These are phyloP conservation scores for Noctilio leporinus DNA, from an alignment of 2,113 vertebrate species.

Conservation along the genomic window DNA sequence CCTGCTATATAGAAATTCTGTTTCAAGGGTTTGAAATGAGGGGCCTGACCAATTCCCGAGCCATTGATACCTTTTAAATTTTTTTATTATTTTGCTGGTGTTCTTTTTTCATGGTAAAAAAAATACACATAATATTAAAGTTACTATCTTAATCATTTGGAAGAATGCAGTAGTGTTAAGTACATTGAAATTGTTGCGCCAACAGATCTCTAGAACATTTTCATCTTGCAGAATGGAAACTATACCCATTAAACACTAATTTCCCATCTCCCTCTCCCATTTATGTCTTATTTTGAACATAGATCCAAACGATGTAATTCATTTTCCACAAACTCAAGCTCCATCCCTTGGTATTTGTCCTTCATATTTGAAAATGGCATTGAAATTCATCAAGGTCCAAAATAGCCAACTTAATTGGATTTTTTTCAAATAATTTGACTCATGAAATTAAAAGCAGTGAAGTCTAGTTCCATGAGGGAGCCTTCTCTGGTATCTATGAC, in stretches of 20 bases:
- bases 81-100: neutral
- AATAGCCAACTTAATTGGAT: neutral
- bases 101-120: neutral
- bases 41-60: neutral
- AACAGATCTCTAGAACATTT: neutral
- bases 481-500: neutral
- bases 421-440: conserved; percentile 5
- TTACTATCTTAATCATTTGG: neutral
- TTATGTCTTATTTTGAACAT: neutral
- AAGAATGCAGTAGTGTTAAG: neutral
- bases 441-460: neutral
- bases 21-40: conserved; percentile 12
- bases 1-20: neutral
- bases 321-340: neutral
- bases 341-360: neutral
- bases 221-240: neutral
- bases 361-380: neutral
- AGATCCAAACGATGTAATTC: neutral
- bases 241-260: neutral
- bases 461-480: neutral
- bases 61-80: neutral
- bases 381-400: neutral
- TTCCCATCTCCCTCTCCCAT: neutral
- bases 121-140: neutral
- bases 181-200: neutral